Evolutionary conservation across 2,888 invertebrate species (phyloP), one percentile per base, ranked within the genome.

Genomic region (Mycogona germanica): DNA sequence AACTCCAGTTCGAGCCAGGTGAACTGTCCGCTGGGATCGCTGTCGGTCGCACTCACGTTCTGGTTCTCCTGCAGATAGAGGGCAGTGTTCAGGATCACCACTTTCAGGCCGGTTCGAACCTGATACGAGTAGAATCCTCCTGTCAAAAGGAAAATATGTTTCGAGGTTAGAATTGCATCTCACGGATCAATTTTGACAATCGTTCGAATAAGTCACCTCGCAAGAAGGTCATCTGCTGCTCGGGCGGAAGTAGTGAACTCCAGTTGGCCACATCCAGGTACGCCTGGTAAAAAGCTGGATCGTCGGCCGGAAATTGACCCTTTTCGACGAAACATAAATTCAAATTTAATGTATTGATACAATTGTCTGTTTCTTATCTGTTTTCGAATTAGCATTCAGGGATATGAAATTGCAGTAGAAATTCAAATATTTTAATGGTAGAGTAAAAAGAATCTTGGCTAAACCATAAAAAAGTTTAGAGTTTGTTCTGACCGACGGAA

Each of bases 21-120:
- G 19, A 53, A 48, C 48, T 53, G 53, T 1, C 48, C 53, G 30
- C 38, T 48, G 12, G 53, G 53, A 53, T 53, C 53, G 7, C 19
- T 19, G 3, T 35, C 28, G 14, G 26, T 23, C n/a, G 47, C 48
- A 19, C 5, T 7, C 40, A 50, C 50, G n/a, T 38, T 4, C 30
- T 32, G 17, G 17, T 53, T 48, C 28, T 35, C 21, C 17, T 28
- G 38, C 21, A 28, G 32, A 28, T 53, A 53, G 9, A 53, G 29
- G 21, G 37, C 32, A 35, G 53, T 53, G 25, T 53, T 53, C 38
- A 48, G 35, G 25, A 48, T 48, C 7, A 53, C 12, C n/a, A 53
- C 38, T 37, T 47, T 26, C n/a, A 53, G 23, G n/a, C 38, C 38
- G 3, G 37, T 17, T 38, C 48, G 47, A n/a, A 53, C 21, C 2